Percentiles rank a stretch among this genome's conserved stretches.
phyloP scores from a whole-genome alignment of 1,140 invertebrate species.

The Drosophila santomea region DNA sequence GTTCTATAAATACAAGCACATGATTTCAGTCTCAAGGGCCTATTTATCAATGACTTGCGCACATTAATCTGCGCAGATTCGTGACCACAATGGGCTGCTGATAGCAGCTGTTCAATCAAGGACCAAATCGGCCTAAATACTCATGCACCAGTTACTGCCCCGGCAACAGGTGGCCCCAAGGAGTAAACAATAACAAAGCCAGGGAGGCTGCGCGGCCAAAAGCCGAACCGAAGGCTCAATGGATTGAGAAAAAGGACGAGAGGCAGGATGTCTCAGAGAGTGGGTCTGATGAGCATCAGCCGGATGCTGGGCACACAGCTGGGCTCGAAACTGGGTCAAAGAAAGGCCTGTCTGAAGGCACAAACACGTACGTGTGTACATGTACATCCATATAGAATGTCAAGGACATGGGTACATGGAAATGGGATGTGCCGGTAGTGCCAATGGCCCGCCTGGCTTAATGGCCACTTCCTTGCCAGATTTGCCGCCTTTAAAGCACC shows the following conservation, averaged over 20 bases:
- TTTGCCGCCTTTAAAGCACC: slow-evolving; percentile 31
- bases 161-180: slow-evolving; percentile 54
- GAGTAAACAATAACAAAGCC: slow-evolving; percentile 39
- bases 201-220: slow-evolving; percentile 68
- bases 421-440: not conserved
- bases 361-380: not conserved
- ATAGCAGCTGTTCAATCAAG: slow-evolving; percentile 51
- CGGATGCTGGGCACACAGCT: slow-evolving; percentile 54
- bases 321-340: slow-evolving; percentile 61
- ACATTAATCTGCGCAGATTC: slow-evolving; percentile 51
- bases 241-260: not conserved
- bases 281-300: not conserved
- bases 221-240: slow-evolving; percentile 20
- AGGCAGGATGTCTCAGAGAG: not conserved
- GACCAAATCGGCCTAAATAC: slow-evolving; percentile 20
- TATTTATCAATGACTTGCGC: slow-evolving; percentile 73
- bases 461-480: slow-evolving; percentile 19
- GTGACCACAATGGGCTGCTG: slow-evolving; percentile 14
- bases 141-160: slow-evolving; percentile 10
- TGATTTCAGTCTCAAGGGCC: not conserved
- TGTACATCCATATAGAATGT: slow-evolving; percentile 29
- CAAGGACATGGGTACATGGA: slow-evolving; percentile 59
- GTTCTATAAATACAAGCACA: slow-evolving; percentile 3
- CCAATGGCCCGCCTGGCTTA: slow-evolving; percentile 3
- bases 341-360: slow-evolving; percentile 26